These are phyloP conservation scores for Scleropages formosus DNA, from an alignment of 2,797 vertebrate genomes.

Conservation along the genomic window DNA sequence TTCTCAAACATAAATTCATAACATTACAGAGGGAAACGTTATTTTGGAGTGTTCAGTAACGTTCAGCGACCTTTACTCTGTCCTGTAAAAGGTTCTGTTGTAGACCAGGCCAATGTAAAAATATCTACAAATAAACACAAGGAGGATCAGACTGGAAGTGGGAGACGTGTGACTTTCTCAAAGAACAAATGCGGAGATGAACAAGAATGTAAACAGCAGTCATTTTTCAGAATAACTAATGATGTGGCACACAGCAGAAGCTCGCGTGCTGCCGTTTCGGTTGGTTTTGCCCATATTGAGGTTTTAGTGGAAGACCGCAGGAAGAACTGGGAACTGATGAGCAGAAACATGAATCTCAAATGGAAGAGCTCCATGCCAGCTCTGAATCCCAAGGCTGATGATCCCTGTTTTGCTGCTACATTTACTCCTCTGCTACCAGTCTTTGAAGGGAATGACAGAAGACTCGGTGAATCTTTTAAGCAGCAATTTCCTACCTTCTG, in stretches of 20 bases:
- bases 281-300: too few species aligned
- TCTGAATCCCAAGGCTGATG: too few species aligned
- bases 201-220: background rate
- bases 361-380: too few species aligned
- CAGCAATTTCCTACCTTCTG: conserved; percentile 38
- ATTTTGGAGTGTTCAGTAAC: conserved; percentile 13
- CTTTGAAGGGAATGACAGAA: conserved; percentile 50
- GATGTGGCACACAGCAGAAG: too few species aligned
- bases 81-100: background rate
- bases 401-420: conserved; percentile 42
- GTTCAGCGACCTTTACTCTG: background rate
- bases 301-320: too few species aligned
- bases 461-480: conserved; percentile 46
- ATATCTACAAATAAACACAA: conserved; percentile 6
- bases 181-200: background rate
- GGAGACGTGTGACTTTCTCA: background rate
- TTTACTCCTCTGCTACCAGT: conserved; percentile 46
- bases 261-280: too few species aligned
- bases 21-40: background rate
- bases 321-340: too few species aligned
- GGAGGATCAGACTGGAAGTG: conserved; percentile 7
- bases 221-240: too few species aligned
- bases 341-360: too few species aligned
- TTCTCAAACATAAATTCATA: background rate
- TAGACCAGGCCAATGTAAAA: background rate